Evolutionary conservation across 92 coral and sea anemone genomes (phyloP).

Genomic region (Siderastrea radians): DNA sequence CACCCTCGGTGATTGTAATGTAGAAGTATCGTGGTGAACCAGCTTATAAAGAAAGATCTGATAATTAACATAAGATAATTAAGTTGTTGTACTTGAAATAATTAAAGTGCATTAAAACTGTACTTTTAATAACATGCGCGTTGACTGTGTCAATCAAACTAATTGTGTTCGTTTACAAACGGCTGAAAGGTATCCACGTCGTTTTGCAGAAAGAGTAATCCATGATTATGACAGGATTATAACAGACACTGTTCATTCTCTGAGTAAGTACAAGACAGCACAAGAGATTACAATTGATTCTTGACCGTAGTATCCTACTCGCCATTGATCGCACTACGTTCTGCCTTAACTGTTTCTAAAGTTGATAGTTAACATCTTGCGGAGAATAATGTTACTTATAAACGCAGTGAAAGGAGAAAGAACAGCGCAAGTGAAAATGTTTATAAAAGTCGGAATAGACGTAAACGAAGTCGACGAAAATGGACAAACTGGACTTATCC

Average conservation of each 20-base stretch:
- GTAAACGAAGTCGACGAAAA: conserved; percentile 71
- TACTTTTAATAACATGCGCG: conserved; percentile 6
- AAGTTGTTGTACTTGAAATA: conserved; percentile 2
- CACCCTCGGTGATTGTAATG: no score
- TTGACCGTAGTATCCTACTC: background rate
- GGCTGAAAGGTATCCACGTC: background rate
- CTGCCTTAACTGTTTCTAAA: background rate
- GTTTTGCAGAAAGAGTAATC: background rate
- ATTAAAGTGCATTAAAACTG: background rate
- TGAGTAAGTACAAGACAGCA: conserved; percentile 23
- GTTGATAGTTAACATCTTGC: background rate
- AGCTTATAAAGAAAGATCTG: background rate
- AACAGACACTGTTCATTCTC: background rate
- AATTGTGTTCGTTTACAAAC: background rate
- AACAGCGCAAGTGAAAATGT: conserved; percentile 73
- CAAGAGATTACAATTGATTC: conserved; percentile 6
- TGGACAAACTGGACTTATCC: conserved; percentile 85
- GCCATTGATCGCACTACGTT: background rate
- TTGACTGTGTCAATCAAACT: conserved; percentile 29
- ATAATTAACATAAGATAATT: background rate
- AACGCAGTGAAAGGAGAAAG: conserved; percentile 78
- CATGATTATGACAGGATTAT: conserved; percentile 11
- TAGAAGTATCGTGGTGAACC: background rate
- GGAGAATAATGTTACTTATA: conserved; percentile 64
- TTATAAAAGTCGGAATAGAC: conserved; percentile 83